Percentiles rank a stretch among this genome's conserved stretches.
These are phyloP conservation scores for Morone chrysops DNA, from an alignment of 2,113 vertebrate species.

Conservation along the genomic window DNA sequence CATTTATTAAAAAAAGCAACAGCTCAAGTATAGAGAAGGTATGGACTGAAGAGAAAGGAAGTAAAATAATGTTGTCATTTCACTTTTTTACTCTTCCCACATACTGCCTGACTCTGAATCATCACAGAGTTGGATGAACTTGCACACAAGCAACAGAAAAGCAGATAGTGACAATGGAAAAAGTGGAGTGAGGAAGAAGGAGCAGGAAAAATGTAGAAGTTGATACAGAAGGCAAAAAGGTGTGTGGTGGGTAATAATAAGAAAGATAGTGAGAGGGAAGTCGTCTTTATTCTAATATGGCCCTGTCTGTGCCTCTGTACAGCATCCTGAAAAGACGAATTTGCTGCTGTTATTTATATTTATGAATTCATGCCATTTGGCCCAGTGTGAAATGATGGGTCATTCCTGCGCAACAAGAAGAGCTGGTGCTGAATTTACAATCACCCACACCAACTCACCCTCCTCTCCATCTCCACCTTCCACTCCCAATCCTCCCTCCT, in stretches of 20 bases:
- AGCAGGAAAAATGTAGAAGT: slow-evolving; percentile 54
- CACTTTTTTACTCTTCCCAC: slow-evolving; percentile 14
- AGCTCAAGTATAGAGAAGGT: neutral
- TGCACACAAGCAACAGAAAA: slow-evolving; percentile 34
- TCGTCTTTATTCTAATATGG: slow-evolving; percentile 79
- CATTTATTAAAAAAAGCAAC: neutral
- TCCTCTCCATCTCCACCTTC: slow-evolving; percentile 20
- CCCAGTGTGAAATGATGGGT: slow-evolving; percentile 88
- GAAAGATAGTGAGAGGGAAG: slow-evolving; percentile 58
- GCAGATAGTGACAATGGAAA: slow-evolving; percentile 28
- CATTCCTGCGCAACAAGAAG: slow-evolving; percentile 87
- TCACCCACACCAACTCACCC: slow-evolving; percentile 48
- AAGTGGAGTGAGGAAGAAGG: slow-evolving; percentile 27
- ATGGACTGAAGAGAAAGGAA: neutral
- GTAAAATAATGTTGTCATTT: neutral
- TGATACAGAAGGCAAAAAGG: slow-evolving; percentile 56
- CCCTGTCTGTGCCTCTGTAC: slow-evolving; percentile 72
- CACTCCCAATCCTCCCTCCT: slow-evolving; percentile 26
- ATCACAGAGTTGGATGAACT: slow-evolving; percentile 19
- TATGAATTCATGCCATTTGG: slow-evolving; percentile 89
- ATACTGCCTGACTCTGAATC: slow-evolving; percentile 30
- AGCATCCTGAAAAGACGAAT: slow-evolving; percentile 81
- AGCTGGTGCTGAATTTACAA: slow-evolving; percentile 88
- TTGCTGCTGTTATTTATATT: slow-evolving; percentile 87
- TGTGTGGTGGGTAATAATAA: slow-evolving; percentile 58